These are phyloP conservation scores for Orchesella cincta DNA, from an alignment of 1,140 invertebrate genomes.

Conservation along the genomic window DNA sequence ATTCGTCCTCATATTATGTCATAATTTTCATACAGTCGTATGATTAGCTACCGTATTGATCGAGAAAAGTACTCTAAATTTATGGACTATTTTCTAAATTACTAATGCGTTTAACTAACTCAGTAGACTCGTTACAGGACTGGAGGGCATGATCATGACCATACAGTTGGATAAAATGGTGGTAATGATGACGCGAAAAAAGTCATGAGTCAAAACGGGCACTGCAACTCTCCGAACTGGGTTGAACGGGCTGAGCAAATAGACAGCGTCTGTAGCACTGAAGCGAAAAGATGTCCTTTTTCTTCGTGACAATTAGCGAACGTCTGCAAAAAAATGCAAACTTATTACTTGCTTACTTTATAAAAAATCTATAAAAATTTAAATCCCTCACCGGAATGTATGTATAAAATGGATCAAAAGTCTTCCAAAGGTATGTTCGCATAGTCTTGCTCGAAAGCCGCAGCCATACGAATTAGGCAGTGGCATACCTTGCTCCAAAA, in stretches of 20 bases:
- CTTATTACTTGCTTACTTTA: neutral
- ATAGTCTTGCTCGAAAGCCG: conserved; percentile 85
- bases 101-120: conserved; percentile 74
- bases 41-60: no score
- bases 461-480: conserved; percentile 84
- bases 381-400: conserved; percentile 59
- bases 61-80: no score
- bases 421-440: conserved; percentile 91
- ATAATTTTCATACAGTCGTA: no score
- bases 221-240: conserved; percentile 84
- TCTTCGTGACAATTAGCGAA: conserved; percentile 97
- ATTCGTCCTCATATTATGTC: neutral
- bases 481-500: conserved; percentile 66
- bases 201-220: conserved; percentile 94
- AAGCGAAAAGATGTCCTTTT: conserved; percentile 98
- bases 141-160: conserved; percentile 95
- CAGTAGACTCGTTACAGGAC: conserved; percentile 91
- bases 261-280: conserved; percentile 93
- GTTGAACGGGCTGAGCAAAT: conserved; percentile 94
- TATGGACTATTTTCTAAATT: no score
- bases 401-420: conserved; percentile 88
- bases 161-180: conserved; percentile 97
- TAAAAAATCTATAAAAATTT: neutral
- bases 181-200: conserved; percentile 95
- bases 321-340: conserved; percentile 72